Evolutionary conservation across 2,888 invertebrate genomes (phyloP), one percentile per base, ranked within the genome.

Genomic region (Imbricaverruca yamaguchii): DNA sequence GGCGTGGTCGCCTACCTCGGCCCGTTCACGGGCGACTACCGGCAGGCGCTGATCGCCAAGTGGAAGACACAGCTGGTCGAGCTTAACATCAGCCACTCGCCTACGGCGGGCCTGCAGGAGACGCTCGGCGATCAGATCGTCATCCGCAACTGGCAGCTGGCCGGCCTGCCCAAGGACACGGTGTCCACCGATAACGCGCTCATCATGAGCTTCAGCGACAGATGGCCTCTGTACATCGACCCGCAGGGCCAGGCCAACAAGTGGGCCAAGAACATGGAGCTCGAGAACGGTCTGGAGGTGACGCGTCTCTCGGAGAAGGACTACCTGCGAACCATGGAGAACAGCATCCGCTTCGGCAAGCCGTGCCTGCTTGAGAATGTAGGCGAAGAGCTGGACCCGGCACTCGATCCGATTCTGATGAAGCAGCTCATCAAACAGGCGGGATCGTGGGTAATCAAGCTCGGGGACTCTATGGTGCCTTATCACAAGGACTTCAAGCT

Each of bases 201-300:
- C 80, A 94, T 95, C 85, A 92, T 93, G 87, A 92, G 93, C 85
- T 79, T 95, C 92, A 23, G 91, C 90, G 85, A 93, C 13, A 90
- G 93, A 18, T 94, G 94, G 95, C 95, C 97, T 0, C 89, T 97
- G n/a, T 94, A 96, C 91, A 95, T 97, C 83, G 97, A 97, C 88
- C 97, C 97, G 0, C 84, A 84, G 57, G 83, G 96, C 86, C 94
- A 94, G 87, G 94, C 94, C 0, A 93, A 93, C 87, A 92, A 92
- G 86, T 95, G 94, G 94, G 91, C 94, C 39, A 93, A 93, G 88
- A 92, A 91, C 84, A 92, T 93, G 91, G 94, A 94, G 87, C 93
- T 92, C 86, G 87, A 89, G 0, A 92, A 91, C 86, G 91, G 91
- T 83, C 87, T 94, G 80, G 90, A 91, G 85, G 89, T 93, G 7